phyloP scores from a whole-genome alignment of 2,113 vertebrate species.

The Nansenia antarctica region DNA sequence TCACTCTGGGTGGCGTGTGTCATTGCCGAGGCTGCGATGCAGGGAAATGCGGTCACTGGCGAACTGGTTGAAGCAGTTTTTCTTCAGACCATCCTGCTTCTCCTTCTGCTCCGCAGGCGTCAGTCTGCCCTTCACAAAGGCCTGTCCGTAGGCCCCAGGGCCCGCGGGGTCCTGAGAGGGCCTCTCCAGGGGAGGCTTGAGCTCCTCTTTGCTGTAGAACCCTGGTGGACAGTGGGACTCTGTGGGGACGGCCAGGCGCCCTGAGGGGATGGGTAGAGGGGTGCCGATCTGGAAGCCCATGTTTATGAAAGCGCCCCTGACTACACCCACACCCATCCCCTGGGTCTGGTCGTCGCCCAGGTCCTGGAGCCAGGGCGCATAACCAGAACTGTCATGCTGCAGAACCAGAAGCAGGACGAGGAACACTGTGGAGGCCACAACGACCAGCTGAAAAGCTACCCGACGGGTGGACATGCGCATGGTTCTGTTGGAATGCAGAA shows the following conservation, averaged over 20 bases:
- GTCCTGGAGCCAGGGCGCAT: constrained; percentile 64
- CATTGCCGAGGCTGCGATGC: no score
- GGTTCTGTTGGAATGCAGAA: no score
- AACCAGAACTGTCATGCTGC: constrained; percentile 56
- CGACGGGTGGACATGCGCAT: constrained; percentile 69
- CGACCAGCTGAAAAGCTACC: constrained; percentile 63
- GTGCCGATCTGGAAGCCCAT: constrained; percentile 74
- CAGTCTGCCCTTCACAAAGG: constrained; percentile 68
- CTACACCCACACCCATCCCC: constrained; percentile 64
- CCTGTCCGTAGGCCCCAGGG: constrained; percentile 78
- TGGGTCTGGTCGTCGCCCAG: constrained; percentile 69
- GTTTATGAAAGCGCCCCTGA: constrained; percentile 76
- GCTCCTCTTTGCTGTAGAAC: constrained; percentile 76
- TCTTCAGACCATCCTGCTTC: no score
- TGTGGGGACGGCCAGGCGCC: not conserved
- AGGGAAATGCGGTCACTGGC: no score
- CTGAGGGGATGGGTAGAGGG: constrained; percentile 52
- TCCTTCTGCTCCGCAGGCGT: no score
- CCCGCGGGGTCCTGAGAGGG: constrained; percentile 76
- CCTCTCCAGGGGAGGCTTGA: constrained; percentile 75
- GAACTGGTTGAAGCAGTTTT: no score
- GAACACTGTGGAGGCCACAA: constrained; percentile 52
- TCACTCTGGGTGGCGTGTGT: no score
- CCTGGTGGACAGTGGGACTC: constrained; percentile 73
- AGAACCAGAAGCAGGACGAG: constrained; percentile 75